Evolutionary conservation across 2,797 vertebrate species (phyloP).

Genomic region (Atherinosoma microstoma): DNA sequence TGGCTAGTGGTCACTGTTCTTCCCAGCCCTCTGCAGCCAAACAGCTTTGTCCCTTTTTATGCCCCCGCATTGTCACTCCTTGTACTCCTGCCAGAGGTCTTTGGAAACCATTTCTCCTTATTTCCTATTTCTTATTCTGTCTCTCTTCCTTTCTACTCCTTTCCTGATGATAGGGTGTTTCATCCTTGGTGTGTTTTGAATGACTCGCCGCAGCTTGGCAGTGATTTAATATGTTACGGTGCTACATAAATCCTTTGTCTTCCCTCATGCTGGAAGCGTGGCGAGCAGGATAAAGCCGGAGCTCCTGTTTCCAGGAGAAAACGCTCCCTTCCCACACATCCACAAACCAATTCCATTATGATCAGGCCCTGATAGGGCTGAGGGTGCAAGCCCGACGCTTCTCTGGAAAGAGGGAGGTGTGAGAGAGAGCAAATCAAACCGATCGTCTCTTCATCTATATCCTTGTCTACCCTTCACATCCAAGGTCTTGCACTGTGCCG

Average conservation of each 20-base stretch:
- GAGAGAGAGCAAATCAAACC: constrained; percentile 60
- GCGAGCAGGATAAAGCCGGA: constrained; percentile 61
- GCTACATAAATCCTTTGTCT: constrained; percentile 81
- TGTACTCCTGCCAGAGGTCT: constrained; percentile 63
- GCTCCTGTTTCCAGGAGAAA: constrained; percentile 65
- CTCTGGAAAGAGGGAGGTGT: constrained; percentile 48
- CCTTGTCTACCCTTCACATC: constrained; percentile 62
- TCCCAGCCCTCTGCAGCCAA: constrained; percentile 42
- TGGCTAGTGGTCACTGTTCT: constrained; percentile 44
- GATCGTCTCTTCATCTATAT: constrained; percentile 62
- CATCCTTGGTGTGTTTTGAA: constrained; percentile 68
- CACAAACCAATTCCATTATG: constrained; percentile 80
- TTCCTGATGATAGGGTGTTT: constrained; percentile 59
- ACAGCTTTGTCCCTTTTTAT: constrained; percentile 43
- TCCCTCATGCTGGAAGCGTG: constrained; percentile 64
- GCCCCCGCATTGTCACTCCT: constrained; percentile 57
- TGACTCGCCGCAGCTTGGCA: constrained; percentile 69
- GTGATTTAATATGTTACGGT: constrained; percentile 75
- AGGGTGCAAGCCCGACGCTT: constrained; percentile 43
- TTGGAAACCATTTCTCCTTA: constrained; percentile 49
- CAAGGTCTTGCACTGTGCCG: constrained; percentile 51
- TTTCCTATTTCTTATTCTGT: constrained; percentile 43
- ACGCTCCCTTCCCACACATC: constrained; percentile 53
- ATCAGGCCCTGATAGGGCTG: constrained; percentile 70
- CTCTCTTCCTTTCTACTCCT: constrained; percentile 25